phyloP scores from a whole-genome alignment of 2,888 invertebrate genomes.

The Tiphia femorata region DNA sequence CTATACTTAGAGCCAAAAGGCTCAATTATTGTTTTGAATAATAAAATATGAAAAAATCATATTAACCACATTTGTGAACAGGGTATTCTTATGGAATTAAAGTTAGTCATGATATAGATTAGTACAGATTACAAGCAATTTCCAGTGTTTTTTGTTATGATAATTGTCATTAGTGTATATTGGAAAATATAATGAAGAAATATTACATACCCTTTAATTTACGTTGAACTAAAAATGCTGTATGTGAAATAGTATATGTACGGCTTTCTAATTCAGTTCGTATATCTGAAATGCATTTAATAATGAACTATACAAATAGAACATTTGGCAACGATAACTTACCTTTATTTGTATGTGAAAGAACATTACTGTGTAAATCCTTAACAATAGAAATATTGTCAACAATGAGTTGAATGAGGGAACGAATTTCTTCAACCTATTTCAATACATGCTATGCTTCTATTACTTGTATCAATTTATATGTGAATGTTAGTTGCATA shows the following conservation, averaged over 20 bases:
- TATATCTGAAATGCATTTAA: constrained; percentile 69
- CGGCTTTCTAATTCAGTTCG: constrained; percentile 75
- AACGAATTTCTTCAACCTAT: constrained; percentile 65
- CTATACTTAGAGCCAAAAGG: too few relatives aligned
- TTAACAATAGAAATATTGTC: constrained; percentile 63
- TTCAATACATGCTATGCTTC: constrained; percentile 21
- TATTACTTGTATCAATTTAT: constrained; percentile 19
- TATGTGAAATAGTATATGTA: constrained; percentile 71
- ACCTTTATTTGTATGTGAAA: constrained; percentile 64
- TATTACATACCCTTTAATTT: constrained; percentile 70
- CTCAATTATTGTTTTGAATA: too few relatives aligned
- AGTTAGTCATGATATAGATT: too few relatives aligned
- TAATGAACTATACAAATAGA: background rate
- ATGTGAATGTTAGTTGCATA: background rate
- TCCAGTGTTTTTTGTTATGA: constrained; percentile 27
- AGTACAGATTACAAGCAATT: constrained; percentile 9
- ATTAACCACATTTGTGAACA: too few relatives aligned
- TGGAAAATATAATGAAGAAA: constrained; percentile 12
- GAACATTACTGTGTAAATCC: constrained; percentile 69
- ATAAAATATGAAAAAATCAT: too few relatives aligned
- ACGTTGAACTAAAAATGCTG: constrained; percentile 71
- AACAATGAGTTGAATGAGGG: constrained; percentile 59
- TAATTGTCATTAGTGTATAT: constrained; percentile 1
- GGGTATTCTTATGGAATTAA: too few relatives aligned
- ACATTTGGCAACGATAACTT: constrained; percentile 26